phyloP scores from a whole-genome alignment of 2,113 vertebrate species.

The Cynopterus brachyotis region DNA sequence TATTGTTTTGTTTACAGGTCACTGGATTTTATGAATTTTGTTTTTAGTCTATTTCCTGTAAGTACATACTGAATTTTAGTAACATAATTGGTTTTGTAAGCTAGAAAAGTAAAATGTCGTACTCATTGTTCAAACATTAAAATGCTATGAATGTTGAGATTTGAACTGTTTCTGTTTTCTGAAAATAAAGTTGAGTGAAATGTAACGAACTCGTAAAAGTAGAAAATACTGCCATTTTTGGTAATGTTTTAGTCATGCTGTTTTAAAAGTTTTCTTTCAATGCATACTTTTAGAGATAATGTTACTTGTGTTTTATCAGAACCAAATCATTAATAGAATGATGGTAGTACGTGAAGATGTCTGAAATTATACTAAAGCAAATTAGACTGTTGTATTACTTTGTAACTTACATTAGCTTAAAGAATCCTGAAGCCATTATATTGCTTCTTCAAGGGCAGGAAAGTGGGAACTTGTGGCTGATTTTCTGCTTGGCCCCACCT shows the following conservation, averaged over 20 bases:
- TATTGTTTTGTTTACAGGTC: slow-evolving; percentile 86
- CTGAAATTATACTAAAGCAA: background rate
- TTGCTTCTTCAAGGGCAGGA: background rate
- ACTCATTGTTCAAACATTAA: background rate
- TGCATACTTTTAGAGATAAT: background rate
- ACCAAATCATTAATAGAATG: background rate
- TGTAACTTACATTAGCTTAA: background rate
- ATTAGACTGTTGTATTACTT: background rate
- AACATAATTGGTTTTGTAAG: slow-evolving; percentile 32
- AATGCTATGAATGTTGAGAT: background rate
- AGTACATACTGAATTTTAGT: slow-evolving; percentile 78
- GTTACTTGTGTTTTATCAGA: background rate
- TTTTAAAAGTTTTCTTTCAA: slow-evolving; percentile 21
- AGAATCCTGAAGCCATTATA: background rate
- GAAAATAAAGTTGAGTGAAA: background rate
- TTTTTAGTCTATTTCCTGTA: slow-evolving; percentile 92
- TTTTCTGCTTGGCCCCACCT: background rate
- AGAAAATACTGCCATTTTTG: background rate
- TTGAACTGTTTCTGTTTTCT: background rate
- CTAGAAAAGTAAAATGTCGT: background rate
- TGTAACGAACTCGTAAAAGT: slow-evolving; percentile 6
- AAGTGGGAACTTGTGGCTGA: background rate
- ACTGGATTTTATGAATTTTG: slow-evolving; percentile 89
- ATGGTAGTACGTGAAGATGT: background rate
- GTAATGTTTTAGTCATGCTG: background rate